A percentile compares a stretch with the other conserved stretches of the same genome.
phyloP scores from a whole-genome alignment of 2,888 invertebrate species.

The Lasius fuliginosus region DNA sequence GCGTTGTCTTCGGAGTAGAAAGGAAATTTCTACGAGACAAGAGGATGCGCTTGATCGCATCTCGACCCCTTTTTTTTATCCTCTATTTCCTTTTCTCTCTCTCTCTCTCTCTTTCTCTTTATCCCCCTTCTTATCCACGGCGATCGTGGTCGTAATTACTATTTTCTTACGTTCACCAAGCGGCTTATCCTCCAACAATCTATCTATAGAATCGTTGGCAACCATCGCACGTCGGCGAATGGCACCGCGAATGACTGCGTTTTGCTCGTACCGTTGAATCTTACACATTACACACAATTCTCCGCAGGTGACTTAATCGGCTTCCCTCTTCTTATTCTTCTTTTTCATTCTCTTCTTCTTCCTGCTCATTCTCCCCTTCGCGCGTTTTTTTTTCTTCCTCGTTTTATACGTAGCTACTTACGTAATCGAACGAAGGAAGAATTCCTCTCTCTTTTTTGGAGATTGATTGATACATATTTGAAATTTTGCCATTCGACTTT shows the following conservation, averaged over 20 bases:
- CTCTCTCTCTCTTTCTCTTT: slow-evolving; percentile 50
- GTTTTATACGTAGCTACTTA: background rate
- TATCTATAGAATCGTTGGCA: slow-evolving; percentile 70
- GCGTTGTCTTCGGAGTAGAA: slow-evolving; percentile 16
- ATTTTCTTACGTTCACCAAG: slow-evolving; percentile 73
- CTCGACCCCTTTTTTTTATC: slow-evolving; percentile 55
- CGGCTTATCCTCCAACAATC: slow-evolving; percentile 74
- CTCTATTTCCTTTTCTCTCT: slow-evolving; percentile 1
- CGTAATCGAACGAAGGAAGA: slow-evolving; percentile 13
- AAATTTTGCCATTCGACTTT: background rate
- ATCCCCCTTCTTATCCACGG: slow-evolving; percentile 60
- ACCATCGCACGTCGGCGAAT: slow-evolving; percentile 66
- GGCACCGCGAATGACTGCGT: slow-evolving; percentile 59
- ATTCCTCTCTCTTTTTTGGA: background rate
- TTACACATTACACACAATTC: slow-evolving; percentile 62
- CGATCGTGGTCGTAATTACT: slow-evolving; percentile 76
- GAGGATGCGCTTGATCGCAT: slow-evolving; percentile 64
- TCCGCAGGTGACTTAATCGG: slow-evolving; percentile 68
- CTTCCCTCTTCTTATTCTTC: slow-evolving; percentile 32
- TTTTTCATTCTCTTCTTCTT: slow-evolving; percentile 41
- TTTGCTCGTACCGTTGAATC: slow-evolving; percentile 64
- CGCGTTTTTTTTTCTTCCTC: background rate
- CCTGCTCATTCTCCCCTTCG: background rate
- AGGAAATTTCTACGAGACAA: slow-evolving; percentile 37
- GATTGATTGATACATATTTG: background rate